phyloP scores from a whole-genome alignment of 2,797 vertebrate species.

The Chelidonichthys spinosus region DNA sequence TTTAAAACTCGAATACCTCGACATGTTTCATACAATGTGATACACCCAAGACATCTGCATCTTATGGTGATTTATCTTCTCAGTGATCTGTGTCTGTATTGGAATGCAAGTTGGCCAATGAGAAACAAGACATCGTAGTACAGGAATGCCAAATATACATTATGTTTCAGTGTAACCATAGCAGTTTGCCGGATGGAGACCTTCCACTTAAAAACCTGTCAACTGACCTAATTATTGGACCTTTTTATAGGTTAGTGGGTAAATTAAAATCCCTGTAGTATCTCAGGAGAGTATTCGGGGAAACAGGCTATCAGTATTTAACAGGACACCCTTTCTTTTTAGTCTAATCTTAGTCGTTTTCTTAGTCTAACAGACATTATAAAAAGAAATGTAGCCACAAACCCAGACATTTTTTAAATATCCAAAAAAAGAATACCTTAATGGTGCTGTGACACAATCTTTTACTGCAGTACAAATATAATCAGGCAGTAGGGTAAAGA shows the following conservation, averaged over 20 bases:
- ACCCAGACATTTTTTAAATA: background rate
- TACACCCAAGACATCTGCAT: background rate
- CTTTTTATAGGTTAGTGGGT: conserved; percentile 34
- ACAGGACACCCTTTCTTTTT: background rate
- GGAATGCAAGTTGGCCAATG: background rate
- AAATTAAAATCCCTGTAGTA: conserved; percentile 8
- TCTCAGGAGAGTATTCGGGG: background rate
- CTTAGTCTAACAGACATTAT: background rate
- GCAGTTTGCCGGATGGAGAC: conserved; percentile 16
- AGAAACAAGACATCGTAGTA: background rate
- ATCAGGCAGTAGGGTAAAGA: background rate
- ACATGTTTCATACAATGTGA: background rate
- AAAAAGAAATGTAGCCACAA: background rate
- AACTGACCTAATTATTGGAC: conserved; percentile 30
- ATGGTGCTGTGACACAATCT: background rate
- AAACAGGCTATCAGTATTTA: background rate
- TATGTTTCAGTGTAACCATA: background rate
- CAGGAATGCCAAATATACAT: background rate
- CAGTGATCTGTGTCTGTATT: background rate
- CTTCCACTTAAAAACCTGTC: conserved; percentile 15
- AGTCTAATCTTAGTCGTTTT: background rate
- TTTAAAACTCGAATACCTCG: background rate
- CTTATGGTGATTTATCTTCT: background rate
- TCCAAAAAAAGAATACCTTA: background rate
- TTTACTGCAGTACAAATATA: background rate